Evolutionary conservation across 2,797 vertebrate genomes (phyloP), one percentile per base, ranked within the genome.

Genomic region (Mormyrops attenuatus): DNA sequence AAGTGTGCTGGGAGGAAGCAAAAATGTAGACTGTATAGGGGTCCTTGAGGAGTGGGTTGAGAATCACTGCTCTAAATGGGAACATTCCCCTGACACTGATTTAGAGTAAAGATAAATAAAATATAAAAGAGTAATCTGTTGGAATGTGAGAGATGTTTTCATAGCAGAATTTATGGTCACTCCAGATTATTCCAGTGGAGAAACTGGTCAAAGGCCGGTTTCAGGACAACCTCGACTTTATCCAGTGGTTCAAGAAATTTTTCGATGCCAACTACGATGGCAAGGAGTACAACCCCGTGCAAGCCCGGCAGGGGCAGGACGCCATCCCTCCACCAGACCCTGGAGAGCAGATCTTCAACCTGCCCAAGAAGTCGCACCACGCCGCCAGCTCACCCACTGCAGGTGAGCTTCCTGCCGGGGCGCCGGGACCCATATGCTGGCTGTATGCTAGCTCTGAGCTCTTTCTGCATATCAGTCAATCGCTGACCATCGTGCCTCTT

Each of bases 201-300:
- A 99, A 99, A 95, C 95, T 99, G 91, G 98, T 99, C 85, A 99
- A 99, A 95, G 99, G 98, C 80, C 97, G 98, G 91, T 99, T 99
- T 96, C 99, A 99, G 91, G 99, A 99, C 95, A 99, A 99, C 95
- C 96, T 99, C 91, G 99, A 99, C 94, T 99, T 99, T 95, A 99
- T 99, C 93, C 99, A 99, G 66, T 99, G 99, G 99, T 99, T 99
- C 95, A 99, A 99, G 95, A 99, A 99, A 93, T 99, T 99, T 95
- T 99, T 98, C 90, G 98, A 99, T 52, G 98, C 98, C 77, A 99
- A 99, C 94, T 99, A 99, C 1, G 98, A 99, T 1, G 99, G 99
- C 47, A 99, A 99, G 94, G 98, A 99, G n/a, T 99, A 99, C 34
- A 97, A 99, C 92, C 98, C 99, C 0, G 95, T 99, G 47, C 96